Percentiles rank a stretch among this genome's conserved stretches.
These are phyloP conservation scores for Odontamblyopus rebecca DNA, from an alignment of 2,797 vertebrate genomes.

Conservation along the genomic window DNA sequence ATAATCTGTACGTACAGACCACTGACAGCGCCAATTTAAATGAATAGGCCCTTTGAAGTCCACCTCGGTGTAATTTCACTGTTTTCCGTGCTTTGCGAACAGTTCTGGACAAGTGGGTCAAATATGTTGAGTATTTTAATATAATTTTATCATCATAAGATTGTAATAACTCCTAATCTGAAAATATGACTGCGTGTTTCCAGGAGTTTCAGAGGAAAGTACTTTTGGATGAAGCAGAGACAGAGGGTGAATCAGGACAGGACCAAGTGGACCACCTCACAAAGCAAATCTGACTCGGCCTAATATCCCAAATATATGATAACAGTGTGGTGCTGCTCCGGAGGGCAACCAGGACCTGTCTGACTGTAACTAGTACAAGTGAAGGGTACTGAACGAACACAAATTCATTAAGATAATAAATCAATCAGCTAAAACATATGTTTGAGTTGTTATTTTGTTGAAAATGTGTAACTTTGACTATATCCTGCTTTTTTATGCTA, in stretches of 20 bases:
- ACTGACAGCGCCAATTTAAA: neutral
- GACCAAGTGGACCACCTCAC: conserved; percentile 34
- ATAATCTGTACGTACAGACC: conserved; percentile 4
- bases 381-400: neutral
- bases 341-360: neutral
- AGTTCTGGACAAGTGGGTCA: neutral
- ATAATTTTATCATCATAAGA: neutral
- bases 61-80: neutral
- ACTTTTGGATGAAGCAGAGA: conserved; percentile 58
- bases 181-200: neutral
- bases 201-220: conserved; percentile 76
- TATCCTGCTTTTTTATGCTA: too few species aligned
- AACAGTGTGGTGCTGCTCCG: neutral
- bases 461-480: too few species aligned
- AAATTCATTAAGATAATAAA: neutral
- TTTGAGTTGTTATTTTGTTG: neutral
- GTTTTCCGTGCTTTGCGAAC: neutral
- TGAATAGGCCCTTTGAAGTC: conserved; percentile 17
- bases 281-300: conserved; percentile 55
- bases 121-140: conserved; percentile 6
- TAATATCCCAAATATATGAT: neutral
- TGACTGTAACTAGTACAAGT: neutral
- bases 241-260: conserved; percentile 19
- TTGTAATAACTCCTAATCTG: neutral
- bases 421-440: neutral